A percentile compares a stretch with the other conserved stretches of the same genome.
Evolutionary conservation across 1,140 invertebrate species (phyloP).

Genomic region (Lutraria rhynchaena): DNA sequence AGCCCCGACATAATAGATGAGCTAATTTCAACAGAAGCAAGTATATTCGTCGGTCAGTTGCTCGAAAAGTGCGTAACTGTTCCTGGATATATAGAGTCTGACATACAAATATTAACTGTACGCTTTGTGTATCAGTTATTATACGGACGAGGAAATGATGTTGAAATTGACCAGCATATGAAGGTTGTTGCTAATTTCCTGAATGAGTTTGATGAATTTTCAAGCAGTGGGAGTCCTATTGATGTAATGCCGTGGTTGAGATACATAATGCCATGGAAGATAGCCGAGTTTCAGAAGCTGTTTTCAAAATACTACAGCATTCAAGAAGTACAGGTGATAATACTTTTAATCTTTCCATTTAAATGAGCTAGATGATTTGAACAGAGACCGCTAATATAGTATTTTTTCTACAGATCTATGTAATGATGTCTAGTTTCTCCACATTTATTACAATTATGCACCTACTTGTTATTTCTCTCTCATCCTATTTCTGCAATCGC

Average conservation of each 20-base stretch:
- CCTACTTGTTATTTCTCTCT: too few relatives aligned
- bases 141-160: slow-evolving; percentile 3
- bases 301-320: neutral
- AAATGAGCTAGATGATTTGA: too few relatives aligned
- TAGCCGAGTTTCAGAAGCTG: slow-evolving; percentile 12
- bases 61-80: neutral
- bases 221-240: slow-evolving; percentile 41
- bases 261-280: slow-evolving; percentile 52
- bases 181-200: neutral
- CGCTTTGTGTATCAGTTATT: slow-evolving; percentile 1
- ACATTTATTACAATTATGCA: too few relatives aligned
- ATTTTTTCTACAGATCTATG: too few relatives aligned
- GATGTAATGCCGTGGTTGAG: slow-evolving; percentile 61
- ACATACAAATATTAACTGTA: neutral
- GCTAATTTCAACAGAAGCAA: neutral
- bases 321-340: neutral
- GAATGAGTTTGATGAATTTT: slow-evolving; percentile 42
- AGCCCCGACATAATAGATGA: slow-evolving; percentile 2
- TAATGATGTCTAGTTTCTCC: too few relatives aligned
- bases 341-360: too few relatives aligned
- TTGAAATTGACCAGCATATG: slow-evolving; percentile 20
- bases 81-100: neutral
- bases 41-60: neutral
- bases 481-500: too few relatives aligned
- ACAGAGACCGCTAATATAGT: too few relatives aligned